Percentiles rank a stretch among this genome's conserved stretches.
phyloP scores from a whole-genome alignment of 2,888 invertebrate species.

The Argyresthia albistria region DNA sequence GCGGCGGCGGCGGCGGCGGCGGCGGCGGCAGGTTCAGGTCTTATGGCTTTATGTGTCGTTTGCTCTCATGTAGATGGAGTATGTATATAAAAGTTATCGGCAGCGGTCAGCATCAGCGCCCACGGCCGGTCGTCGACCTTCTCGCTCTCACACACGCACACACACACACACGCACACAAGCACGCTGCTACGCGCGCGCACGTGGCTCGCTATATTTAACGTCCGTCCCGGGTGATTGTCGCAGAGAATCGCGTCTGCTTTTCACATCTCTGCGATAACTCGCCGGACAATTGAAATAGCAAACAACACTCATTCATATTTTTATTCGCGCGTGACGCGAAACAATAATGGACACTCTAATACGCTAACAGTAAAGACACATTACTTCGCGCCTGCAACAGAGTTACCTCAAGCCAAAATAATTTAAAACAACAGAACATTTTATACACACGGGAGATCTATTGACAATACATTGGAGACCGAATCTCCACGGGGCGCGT shows the following conservation, averaged over 20 bases:
- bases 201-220: not conserved
- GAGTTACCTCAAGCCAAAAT: too few relatives aligned
- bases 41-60: not conserved
- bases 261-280: not conserved
- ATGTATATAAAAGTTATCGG: not conserved
- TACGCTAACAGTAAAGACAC: too few relatives aligned
- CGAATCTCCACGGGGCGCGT: too few relatives aligned
- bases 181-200: slow-evolving; percentile 6
- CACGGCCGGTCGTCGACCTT: not conserved
- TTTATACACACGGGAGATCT: too few relatives aligned
- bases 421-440: too few relatives aligned
- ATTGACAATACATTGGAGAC: too few relatives aligned
- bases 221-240: not conserved
- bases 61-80: too few relatives aligned
- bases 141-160: not conserved
- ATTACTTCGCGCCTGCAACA: too few relatives aligned
- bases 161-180: slow-evolving; percentile 13
- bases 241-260: not conserved
- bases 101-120: not conserved
- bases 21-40: not conserved
- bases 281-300: not conserved
- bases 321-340: too few relatives aligned
- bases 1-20: not conserved
- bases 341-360: too few relatives aligned
- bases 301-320: not conserved